phyloP scores from a whole-genome alignment of 2,113 vertebrate genomes.

The Capreolus pygargus region DNA sequence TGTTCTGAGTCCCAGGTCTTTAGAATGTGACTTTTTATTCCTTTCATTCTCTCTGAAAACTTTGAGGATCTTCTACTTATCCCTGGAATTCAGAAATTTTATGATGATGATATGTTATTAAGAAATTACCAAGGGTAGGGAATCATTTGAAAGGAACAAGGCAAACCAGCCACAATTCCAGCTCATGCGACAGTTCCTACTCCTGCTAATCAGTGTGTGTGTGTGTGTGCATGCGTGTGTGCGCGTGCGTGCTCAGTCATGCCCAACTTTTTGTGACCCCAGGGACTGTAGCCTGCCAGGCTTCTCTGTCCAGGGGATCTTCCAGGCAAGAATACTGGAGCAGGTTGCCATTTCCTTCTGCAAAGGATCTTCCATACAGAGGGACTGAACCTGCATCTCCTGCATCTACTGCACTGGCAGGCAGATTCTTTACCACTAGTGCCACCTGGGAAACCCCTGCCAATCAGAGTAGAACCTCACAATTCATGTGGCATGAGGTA shows the following conservation, averaged over 20 bases:
- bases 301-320: background rate
- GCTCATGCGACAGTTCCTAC: background rate
- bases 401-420: background rate
- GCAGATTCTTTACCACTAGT: background rate
- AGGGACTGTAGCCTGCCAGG: background rate
- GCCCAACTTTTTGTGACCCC: background rate
- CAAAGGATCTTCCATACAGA: background rate
- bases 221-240: background rate
- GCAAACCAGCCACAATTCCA: background rate
- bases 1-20: background rate
- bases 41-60: background rate
- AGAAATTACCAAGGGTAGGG: background rate
- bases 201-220: background rate
- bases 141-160: background rate
- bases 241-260: rapidly evolving
- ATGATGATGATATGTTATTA: background rate
- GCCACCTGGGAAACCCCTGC: background rate
- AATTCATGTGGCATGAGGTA: background rate
- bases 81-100: background rate
- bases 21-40: background rate
- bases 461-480: background rate
- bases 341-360: background rate
- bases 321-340: background rate
- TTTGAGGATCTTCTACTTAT: background rate
- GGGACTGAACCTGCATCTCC: background rate